phyloP scores from a whole-genome alignment of 2,888 invertebrate genomes.

The Chrysotoxum bicinctum region DNA sequence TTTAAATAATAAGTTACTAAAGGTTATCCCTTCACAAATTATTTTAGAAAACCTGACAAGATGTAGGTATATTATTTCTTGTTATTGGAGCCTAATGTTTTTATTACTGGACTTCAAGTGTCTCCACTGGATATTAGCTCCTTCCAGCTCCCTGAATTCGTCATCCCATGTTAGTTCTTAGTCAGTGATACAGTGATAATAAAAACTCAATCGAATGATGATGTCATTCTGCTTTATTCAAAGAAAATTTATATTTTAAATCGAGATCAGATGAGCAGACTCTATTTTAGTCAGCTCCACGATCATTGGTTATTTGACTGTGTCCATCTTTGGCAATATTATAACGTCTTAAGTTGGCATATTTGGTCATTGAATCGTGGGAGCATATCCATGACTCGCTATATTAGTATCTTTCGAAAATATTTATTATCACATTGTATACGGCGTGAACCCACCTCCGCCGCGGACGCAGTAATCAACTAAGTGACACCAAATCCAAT shows the following conservation, averaged over 20 bases:
- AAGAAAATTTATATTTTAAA: constrained; percentile 30
- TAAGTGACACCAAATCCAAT: constrained; percentile 54
- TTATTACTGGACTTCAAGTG: neutral
- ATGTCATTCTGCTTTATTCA: constrained; percentile 51
- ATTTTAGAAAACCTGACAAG: too few relatives aligned
- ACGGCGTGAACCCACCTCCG: constrained; percentile 35
- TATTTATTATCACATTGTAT: constrained; percentile 66
- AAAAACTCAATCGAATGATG: constrained; percentile 40
- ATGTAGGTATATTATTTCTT: too few relatives aligned
- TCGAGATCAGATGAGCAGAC: constrained; percentile 54
- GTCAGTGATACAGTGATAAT: too few relatives aligned
- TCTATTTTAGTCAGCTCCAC: constrained; percentile 41
- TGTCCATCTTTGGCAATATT: constrained; percentile 62
- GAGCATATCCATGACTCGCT: constrained; percentile 62
- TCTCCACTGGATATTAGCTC: neutral
- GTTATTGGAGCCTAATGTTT: too few relatives aligned
- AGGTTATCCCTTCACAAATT: too few relatives aligned
- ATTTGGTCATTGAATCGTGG: constrained; percentile 70
- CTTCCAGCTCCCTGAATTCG: neutral
- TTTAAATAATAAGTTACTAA: too few relatives aligned
- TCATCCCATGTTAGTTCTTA: neutral
- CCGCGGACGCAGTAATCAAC: neutral
- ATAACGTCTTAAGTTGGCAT: constrained; percentile 52
- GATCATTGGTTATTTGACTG: constrained; percentile 56
- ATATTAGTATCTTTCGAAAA: constrained; percentile 54